A percentile compares a stretch with the other conserved stretches of the same genome.
Evolutionary conservation across 2,888 invertebrate species (phyloP).

Genomic region (Epistrophe eligans): DNA sequence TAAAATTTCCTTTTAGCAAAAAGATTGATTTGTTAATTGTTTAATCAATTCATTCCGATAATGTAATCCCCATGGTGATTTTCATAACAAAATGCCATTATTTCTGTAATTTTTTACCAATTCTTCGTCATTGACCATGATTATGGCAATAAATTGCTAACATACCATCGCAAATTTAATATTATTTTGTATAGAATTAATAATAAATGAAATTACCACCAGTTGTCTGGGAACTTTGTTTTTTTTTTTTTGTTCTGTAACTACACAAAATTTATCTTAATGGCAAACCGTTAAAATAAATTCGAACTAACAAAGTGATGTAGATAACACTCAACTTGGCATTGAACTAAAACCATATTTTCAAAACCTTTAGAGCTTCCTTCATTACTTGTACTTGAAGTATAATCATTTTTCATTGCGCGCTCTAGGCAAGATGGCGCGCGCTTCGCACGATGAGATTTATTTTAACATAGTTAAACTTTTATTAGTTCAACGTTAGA

Average conservation of each 20-base stretch:
- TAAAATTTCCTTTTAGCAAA: too few relatives aligned
- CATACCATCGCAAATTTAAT: too few relatives aligned
- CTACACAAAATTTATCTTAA: constrained; percentile 8
- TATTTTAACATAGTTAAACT: not conserved
- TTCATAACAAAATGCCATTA: too few relatives aligned
- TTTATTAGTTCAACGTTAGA: constrained; percentile 27
- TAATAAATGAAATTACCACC: too few relatives aligned
- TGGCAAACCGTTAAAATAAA: constrained; percentile 18
- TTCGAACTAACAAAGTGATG: not conserved
- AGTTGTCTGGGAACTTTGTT: too few relatives aligned
- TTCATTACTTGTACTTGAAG: not conserved
- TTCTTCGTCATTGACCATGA: too few relatives aligned
- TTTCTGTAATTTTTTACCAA: too few relatives aligned
- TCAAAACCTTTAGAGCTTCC: not conserved
- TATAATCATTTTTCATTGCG: constrained; percentile 20
- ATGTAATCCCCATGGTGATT: too few relatives aligned
- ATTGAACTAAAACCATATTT: not conserved
- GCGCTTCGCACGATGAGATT: not conserved
- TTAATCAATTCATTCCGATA: too few relatives aligned
- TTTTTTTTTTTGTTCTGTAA: not conserved
- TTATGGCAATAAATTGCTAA: too few relatives aligned
- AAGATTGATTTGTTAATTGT: too few relatives aligned
- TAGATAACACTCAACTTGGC: constrained; percentile 5
- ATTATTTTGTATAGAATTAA: too few relatives aligned
- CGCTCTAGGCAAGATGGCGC: not conserved